Evolutionary conservation across 2,888 invertebrate species (phyloP).

Genomic region (Cetonia aurata): DNA sequence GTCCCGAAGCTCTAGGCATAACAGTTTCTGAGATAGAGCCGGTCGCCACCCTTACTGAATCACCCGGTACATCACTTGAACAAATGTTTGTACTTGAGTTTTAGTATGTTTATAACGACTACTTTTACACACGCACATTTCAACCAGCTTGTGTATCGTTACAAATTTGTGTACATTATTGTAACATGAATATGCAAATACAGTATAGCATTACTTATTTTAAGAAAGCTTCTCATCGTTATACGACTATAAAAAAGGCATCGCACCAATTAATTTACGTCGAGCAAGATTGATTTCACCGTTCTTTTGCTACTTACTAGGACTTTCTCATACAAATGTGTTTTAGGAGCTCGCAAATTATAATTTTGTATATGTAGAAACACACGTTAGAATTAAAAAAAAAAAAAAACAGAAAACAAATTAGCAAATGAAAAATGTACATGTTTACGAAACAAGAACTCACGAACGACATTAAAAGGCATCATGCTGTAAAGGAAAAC

Average conservation of each 20-base stretch:
- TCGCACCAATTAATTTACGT: constrained; percentile 17
- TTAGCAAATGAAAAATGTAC: constrained; percentile 27
- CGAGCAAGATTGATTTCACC: constrained; percentile 25
- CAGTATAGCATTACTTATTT: constrained; percentile 1
- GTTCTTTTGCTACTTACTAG: constrained; percentile 3
- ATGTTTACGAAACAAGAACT: not conserved
- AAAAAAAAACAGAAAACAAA: constrained; percentile 13
- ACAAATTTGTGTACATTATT: constrained; percentile 7
- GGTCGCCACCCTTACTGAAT: no score
- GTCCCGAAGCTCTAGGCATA: no score
- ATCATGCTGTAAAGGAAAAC: constrained; percentile 32
- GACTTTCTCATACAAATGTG: constrained; percentile 6
- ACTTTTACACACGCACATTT: not conserved
- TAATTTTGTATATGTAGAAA: not conserved
- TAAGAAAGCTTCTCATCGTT: constrained; percentile 12
- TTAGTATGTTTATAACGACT: not conserved
- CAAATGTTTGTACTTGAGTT: no score
- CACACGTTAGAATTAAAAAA: not conserved
- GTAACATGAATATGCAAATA: constrained; percentile 31
- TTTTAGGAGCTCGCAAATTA: not conserved
- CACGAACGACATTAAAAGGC: constrained; percentile 19
- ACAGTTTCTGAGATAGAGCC: no score
- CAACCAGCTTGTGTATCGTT: not conserved
- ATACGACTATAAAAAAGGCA: constrained; percentile 2
- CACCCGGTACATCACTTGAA: no score